Percentiles rank a stretch among this genome's conserved stretches.
Evolutionary conservation across 2,888 invertebrate species (phyloP).

Genomic region (Callosobruchus maculatus): DNA sequence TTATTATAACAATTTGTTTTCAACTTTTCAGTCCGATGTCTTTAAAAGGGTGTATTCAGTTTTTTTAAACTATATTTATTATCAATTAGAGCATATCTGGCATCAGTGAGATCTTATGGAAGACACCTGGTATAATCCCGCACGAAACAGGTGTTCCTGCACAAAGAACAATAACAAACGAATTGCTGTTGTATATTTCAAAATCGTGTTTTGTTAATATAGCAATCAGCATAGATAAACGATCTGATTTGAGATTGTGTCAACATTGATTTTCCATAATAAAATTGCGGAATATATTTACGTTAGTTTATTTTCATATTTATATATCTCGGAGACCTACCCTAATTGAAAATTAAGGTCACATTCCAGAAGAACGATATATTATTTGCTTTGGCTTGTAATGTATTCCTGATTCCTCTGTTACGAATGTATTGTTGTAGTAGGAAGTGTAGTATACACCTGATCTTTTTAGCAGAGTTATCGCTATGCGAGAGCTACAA

Average conservation of each 20-base stretch:
- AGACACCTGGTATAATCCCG: not conserved
- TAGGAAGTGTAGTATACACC: not conserved
- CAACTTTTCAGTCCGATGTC: too few relatives aligned
- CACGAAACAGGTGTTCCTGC: not conserved
- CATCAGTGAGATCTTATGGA: not conserved
- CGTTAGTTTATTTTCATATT: not conserved
- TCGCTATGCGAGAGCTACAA: too few relatives aligned
- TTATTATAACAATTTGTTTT: too few relatives aligned
- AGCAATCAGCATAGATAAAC: not conserved
- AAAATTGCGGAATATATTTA: not conserved
- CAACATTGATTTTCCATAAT: not conserved
- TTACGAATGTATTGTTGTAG: not conserved
- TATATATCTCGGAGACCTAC: not conserved
- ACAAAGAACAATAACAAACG: not conserved
- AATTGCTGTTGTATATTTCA: not conserved
- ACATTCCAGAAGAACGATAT: not conserved
- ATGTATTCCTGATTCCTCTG: not conserved
- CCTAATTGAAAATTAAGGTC: not conserved
- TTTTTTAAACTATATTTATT: too few relatives aligned
- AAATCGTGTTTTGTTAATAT: not conserved
- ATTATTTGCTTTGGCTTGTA: not conserved
- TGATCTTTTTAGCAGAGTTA: too few relatives aligned
- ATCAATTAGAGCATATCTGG: too few relatives aligned
- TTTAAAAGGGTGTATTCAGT: too few relatives aligned
- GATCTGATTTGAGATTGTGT: not conserved